These are phyloP conservation scores for Melitaea cinxia DNA, from an alignment of 1,140 invertebrate genomes.

Conservation along the genomic window DNA sequence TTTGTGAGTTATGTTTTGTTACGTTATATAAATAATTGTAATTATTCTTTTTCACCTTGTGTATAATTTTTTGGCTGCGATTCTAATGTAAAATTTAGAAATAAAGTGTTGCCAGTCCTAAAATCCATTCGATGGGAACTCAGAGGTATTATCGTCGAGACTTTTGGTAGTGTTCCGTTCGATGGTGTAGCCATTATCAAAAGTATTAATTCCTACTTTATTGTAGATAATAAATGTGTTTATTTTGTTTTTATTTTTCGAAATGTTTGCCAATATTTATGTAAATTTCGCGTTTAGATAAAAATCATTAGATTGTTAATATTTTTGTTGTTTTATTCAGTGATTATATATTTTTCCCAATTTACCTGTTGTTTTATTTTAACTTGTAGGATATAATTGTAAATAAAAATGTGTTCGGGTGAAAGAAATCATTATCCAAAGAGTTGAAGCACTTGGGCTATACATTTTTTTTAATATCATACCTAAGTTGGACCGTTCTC, in stretches of 20 bases:
- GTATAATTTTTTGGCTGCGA: conserved; percentile 22
- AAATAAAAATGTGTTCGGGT: background rate
- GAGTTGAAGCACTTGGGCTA: too few relatives aligned
- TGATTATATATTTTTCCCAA: conserved; percentile 65
- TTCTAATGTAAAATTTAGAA: conserved; percentile 34
- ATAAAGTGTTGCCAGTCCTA: conserved; percentile 23
- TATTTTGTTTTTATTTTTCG: conserved; percentile 25
- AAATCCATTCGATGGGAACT: conserved; percentile 34
- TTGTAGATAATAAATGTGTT: conserved; percentile 28
- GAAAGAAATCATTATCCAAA: too few relatives aligned
- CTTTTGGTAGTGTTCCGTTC: conserved; percentile 38
- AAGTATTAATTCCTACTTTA: conserved; percentile 40
- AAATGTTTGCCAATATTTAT: conserved; percentile 25
- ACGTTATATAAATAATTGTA: too few relatives aligned
- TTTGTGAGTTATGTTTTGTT: background rate
- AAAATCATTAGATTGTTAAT: conserved; percentile 56
- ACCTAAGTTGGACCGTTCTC: too few relatives aligned
- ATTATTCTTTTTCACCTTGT: too few relatives aligned
- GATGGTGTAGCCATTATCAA: conserved; percentile 33
- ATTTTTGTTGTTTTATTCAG: conserved; percentile 59
- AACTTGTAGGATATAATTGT: background rate
- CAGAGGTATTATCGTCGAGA: conserved; percentile 39
- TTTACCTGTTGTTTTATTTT: conserved; percentile 47
- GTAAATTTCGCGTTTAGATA: conserved; percentile 45
- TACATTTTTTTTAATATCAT: too few relatives aligned